These are phyloP conservation scores for Coccyzus lansbergi DNA, from an alignment of 2,797 vertebrate species.

Conservation along the genomic window DNA sequence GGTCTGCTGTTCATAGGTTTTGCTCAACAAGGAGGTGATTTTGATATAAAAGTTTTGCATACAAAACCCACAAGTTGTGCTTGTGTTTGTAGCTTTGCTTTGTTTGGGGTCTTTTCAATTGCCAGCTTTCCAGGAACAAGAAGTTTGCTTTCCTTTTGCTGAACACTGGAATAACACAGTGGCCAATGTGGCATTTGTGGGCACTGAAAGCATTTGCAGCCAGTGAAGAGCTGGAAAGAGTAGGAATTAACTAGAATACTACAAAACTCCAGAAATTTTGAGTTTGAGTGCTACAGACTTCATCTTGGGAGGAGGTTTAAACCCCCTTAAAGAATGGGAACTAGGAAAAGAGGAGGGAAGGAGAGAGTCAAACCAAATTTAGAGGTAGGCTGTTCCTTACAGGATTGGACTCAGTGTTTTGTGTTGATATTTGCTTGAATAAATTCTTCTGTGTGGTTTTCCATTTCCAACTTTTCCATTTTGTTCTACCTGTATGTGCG, in stretches of 20 bases:
- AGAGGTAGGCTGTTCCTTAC: neutral
- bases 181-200: neutral
- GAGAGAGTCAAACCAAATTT: neutral
- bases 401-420: neutral
- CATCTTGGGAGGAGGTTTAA: neutral
- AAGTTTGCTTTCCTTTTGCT: neutral
- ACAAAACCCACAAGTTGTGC: neutral
- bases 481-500: neutral
- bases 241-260: neutral
- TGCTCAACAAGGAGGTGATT: neutral
- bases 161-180: neutral
- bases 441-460: neutral
- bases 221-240: neutral
- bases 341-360: neutral
- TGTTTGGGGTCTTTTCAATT: neutral
- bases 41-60: neutral
- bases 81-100: neutral
- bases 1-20: neutral
- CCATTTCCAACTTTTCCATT: neutral
- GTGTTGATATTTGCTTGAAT: neutral
- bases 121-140: neutral
- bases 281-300: neutral
- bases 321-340: neutral
- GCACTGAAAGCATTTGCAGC: neutral
- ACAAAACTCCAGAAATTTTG: neutral